Base-by-base conservation (phyloP, 2,888 invertebrate genomes). In the Perizoma flavofasciatum region DNA sequence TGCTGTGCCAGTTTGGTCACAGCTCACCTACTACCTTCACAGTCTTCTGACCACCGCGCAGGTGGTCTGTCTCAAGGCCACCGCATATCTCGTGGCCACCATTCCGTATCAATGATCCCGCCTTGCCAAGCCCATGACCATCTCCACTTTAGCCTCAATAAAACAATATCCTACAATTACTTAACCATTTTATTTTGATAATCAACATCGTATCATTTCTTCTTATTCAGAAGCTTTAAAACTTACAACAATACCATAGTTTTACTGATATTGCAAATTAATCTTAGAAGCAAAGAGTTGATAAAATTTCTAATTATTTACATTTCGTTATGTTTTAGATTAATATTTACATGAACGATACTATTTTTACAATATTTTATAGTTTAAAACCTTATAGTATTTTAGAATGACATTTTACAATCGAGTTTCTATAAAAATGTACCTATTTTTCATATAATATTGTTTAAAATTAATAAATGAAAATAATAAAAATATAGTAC, bases 181-280 rank as follows among this genome's bases (percentile, higher is more conserved):
- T 51, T 45, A 58, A 50, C 22, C 55, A 51, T 9, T 62, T 62
- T 62, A 62, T 62, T 61, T n/a, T 58, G 50, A 62, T 52, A 58
- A 34, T 52, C 48, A 59, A 62, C 63, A 46, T 56, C 41, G 49
- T 59, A 55, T 59, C 47, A 9, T 49, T 43, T 55, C 8, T 35
- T 45, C 49, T 10, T 50, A 41, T 47, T 40, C 33, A 40, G 48
- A 48, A 58, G 51, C 34, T 51, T 55, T 46, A 10, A 46, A 6
- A 45, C 8, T 40, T 51, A 50, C 34, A 49, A 47, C 47, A 54
- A 55, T 57, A 47, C 39, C 54, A 50, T 61, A 46, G 53, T 57
- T 43, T 43, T 22, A 57, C 47, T 33, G 55, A 49, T 62, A 62
- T 58, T 58, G 62, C 51, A 55, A 56, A 49, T 32, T 7, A 62